phyloP scores from a whole-genome alignment of 2,888 invertebrate genomes.

The Dascillus cervinus region DNA sequence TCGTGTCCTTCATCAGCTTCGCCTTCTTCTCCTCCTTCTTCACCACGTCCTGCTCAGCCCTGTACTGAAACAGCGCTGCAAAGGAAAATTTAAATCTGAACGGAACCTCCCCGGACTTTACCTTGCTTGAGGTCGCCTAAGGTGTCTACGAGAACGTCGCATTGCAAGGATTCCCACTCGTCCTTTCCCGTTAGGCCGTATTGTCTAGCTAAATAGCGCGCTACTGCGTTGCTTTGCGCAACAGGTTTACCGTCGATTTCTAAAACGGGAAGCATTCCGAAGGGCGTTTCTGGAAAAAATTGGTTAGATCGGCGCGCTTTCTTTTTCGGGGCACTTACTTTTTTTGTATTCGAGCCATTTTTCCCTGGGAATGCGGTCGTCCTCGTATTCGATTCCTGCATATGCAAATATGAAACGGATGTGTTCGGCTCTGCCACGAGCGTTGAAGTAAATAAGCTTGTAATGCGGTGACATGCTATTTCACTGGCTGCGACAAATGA shows the following conservation, averaged over 20 bases:
- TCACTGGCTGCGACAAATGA: too few relatives aligned
- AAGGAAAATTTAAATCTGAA: too few relatives aligned
- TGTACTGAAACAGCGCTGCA: constrained; percentile 43
- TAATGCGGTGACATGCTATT: constrained; percentile 35
- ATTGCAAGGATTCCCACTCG: constrained; percentile 49
- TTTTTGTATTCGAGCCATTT: constrained; percentile 48
- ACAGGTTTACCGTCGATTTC: constrained; percentile 51
- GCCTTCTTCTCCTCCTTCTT: constrained; percentile 49
- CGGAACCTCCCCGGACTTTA: constrained; percentile 28
- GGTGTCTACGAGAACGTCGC: constrained; percentile 50
- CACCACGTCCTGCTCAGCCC: constrained; percentile 46
- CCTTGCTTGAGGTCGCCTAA: constrained; percentile 49
- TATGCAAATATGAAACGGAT: constrained; percentile 51
- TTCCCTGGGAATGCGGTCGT: constrained; percentile 47
- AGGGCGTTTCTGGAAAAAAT: constrained; percentile 46
- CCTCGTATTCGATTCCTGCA: constrained; percentile 49
- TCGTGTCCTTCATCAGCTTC: constrained; percentile 47
- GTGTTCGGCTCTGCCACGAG: constrained; percentile 50
- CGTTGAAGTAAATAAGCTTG: constrained; percentile 52
- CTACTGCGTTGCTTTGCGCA: constrained; percentile 51
- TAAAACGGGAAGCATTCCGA: constrained; percentile 51
- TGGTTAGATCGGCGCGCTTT: background rate
- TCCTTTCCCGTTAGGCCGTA: constrained; percentile 48
- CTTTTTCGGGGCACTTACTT: constrained; percentile 34
- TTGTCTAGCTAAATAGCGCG: constrained; percentile 48